phyloP scores from a whole-genome alignment of 2,797 vertebrate genomes.

The Ptychobarbus kaznakovi region DNA sequence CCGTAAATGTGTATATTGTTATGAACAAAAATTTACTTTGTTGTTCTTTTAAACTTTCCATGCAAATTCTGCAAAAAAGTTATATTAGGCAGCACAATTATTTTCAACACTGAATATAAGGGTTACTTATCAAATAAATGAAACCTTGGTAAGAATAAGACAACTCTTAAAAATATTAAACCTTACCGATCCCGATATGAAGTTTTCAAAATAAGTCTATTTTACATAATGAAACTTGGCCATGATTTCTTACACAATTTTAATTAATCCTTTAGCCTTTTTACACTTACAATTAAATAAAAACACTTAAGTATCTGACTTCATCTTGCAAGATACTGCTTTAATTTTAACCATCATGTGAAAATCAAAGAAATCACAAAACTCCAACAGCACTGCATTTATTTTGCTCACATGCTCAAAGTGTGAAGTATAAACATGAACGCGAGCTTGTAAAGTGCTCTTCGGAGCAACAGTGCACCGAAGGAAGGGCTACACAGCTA shows the following conservation, averaged over 20 bases:
- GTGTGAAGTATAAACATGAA: background rate
- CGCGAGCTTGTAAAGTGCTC: background rate
- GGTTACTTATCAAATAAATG: background rate
- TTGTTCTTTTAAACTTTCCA: background rate
- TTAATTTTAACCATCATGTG: background rate
- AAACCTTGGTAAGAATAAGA: background rate
- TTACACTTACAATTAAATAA: background rate
- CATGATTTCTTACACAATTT: background rate
- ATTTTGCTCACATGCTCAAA: background rate
- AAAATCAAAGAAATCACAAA: background rate
- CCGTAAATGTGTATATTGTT: background rate
- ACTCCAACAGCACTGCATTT: background rate
- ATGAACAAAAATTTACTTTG: background rate
- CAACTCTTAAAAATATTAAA: no score
- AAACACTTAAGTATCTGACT: background rate
- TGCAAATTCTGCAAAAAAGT: background rate
- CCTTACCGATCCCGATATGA: no score
- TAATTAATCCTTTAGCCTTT: background rate
- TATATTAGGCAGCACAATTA: background rate
- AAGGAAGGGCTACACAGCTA: constrained; percentile 13
- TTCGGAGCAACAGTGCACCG: constrained; percentile 1
- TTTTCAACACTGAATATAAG: background rate
- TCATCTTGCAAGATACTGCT: background rate
- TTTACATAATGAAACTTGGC: background rate
- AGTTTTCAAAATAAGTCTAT: background rate